Conservation (phyloP, 92 coral and sea anemone genomes). For the Zoanthus solanderi region DNA sequence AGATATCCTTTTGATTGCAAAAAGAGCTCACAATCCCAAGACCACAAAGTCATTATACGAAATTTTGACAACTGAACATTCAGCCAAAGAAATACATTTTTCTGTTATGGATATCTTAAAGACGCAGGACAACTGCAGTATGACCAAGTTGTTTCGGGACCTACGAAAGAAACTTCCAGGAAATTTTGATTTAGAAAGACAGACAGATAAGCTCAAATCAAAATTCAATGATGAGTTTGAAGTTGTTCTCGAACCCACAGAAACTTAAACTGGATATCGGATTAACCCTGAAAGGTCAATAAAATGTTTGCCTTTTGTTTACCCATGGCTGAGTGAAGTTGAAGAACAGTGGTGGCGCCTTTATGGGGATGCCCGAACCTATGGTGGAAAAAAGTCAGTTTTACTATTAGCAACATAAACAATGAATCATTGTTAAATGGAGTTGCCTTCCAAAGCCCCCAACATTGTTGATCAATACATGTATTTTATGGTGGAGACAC, state of each 20-base stretch:
- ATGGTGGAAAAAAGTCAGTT: slow-evolving; percentile 56
- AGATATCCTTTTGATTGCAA: slow-evolving; percentile 40
- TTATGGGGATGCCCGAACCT: slow-evolving; percentile 62
- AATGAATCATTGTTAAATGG: slow-evolving; percentile 40
- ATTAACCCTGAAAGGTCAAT: slow-evolving; percentile 36
- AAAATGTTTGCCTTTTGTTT: slow-evolving; percentile 29
- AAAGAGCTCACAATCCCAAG: slow-evolving; percentile 33
- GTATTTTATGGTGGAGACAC: slow-evolving; percentile 36
- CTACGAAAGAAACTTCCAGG: slow-evolving; percentile 35
- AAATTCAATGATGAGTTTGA: slow-evolving; percentile 53
- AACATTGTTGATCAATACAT: slow-evolving; percentile 49
- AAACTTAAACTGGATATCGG: slow-evolving; percentile 48
- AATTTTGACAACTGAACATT: neutral
- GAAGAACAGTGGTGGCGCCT: slow-evolving; percentile 52
- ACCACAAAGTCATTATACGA: slow-evolving; percentile 45
- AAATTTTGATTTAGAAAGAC: slow-evolving; percentile 27
- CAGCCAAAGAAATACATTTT: slow-evolving; percentile 27
- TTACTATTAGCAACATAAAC: neutral
- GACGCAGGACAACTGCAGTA: slow-evolving; percentile 37
- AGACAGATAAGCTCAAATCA: slow-evolving; percentile 44
- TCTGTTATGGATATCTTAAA: slow-evolving; percentile 36
- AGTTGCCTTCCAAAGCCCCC: slow-evolving; percentile 57
- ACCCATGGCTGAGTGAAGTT: slow-evolving; percentile 35
- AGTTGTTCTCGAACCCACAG: slow-evolving; percentile 43
- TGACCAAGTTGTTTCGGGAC: slow-evolving; percentile 19